Conservation (phyloP, 2,113 vertebrate genomes). For the Microcebus murinus region DNA sequence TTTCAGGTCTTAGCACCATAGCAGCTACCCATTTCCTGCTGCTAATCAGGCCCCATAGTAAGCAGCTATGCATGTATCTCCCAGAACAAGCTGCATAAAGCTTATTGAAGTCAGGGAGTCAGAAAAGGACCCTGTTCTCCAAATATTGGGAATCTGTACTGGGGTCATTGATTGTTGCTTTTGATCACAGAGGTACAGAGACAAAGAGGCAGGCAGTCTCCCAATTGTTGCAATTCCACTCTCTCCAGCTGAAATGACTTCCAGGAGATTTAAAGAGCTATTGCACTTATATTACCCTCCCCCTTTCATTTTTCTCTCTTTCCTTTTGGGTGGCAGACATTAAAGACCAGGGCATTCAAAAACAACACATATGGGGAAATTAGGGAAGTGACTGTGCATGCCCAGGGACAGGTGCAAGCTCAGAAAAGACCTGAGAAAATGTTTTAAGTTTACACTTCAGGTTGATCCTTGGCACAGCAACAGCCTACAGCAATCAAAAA, state of each 20-base stretch:
- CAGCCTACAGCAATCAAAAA: background rate
- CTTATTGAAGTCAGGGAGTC: background rate
- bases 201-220: background rate
- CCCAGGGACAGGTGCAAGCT: background rate
- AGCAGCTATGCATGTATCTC: background rate
- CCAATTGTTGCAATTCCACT: background rate
- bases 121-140: background rate
- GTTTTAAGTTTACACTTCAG: background rate
- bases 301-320: background rate
- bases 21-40: background rate
- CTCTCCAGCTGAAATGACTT: background rate
- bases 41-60: background rate
- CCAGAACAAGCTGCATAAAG: background rate
- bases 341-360: background rate
- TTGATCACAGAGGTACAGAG: background rate
- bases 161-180: background rate
- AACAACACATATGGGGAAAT: background rate
- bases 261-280: background rate
- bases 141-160: background rate
- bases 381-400: background rate
- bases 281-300: background rate
- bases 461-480: background rate
- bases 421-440: background rate
- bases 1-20: background rate
- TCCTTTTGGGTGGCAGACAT: background rate